Percentiles rank a stretch among this genome's conserved stretches.
Conservation (phyloP, 2,888 invertebrate genomes). For the Selenia dentaria region DNA sequence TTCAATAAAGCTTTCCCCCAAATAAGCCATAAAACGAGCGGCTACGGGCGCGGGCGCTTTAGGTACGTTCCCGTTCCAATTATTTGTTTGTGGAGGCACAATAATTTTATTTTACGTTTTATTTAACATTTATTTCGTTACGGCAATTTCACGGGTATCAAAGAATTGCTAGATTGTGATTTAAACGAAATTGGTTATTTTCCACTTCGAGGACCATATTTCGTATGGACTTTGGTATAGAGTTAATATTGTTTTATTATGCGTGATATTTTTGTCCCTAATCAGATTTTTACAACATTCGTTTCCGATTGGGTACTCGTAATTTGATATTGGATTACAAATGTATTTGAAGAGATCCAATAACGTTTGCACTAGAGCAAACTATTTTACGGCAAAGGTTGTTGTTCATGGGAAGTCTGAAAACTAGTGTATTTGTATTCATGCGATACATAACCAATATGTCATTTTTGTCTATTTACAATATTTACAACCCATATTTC, state of each 20-base stretch:
- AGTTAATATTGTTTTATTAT: conserved; percentile 77
- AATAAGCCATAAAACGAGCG: conserved; percentile 83
- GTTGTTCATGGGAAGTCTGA: too few relatives aligned
- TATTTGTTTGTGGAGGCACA: conserved; percentile 84
- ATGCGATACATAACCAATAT: too few relatives aligned
- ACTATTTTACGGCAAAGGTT: too few relatives aligned
- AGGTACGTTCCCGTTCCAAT: conserved; percentile 76
- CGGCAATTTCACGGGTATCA: conserved; percentile 84
- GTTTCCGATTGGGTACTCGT: conserved; percentile 46
- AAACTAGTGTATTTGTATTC: too few relatives aligned
- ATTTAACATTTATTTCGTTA: conserved; percentile 85
- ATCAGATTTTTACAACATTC: conserved; percentile 55
- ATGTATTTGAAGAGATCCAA: neutral
- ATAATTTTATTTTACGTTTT: conserved; percentile 85
- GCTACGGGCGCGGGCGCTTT: conserved; percentile 74
- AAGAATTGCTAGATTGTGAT: conserved; percentile 83
- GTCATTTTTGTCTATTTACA: too few relatives aligned
- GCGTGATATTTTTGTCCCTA: conserved; percentile 70
- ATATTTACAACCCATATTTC: too few relatives aligned
- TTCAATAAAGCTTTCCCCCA: conserved; percentile 84
- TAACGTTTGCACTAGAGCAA: too few relatives aligned
- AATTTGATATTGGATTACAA: conserved; percentile 34
- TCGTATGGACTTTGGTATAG: conserved; percentile 46
- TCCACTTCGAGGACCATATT: conserved; percentile 74
- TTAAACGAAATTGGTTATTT: conserved; percentile 83